Evolutionary conservation across 2,113 vertebrate species (phyloP).

Genomic region (Aphyosemion australe): DNA sequence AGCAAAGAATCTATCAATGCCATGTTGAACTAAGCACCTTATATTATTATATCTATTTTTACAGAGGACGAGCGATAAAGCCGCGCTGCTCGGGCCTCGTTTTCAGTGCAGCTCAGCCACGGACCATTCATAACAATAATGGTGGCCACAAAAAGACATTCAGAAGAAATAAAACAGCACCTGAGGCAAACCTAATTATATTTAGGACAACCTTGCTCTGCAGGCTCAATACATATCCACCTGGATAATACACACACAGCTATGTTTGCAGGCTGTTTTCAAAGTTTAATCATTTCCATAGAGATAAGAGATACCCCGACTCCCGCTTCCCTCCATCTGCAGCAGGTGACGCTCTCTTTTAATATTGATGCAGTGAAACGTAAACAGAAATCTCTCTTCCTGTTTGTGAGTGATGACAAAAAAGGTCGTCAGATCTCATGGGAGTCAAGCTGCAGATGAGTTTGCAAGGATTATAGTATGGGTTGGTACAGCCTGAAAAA

Average conservation of each 20-base stretch:
- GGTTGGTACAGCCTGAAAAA: not conserved
- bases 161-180: constrained; percentile 37
- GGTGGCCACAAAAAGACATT: constrained; percentile 18
- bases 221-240: constrained; percentile 32
- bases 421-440: constrained; percentile 43
- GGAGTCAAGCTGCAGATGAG: constrained; percentile 15
- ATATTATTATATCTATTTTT: constrained; percentile 41
- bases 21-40: constrained; percentile 53
- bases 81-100: constrained; percentile 22
- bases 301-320: constrained; percentile 39
- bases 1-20: constrained; percentile 58
- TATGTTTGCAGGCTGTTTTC: constrained; percentile 23
- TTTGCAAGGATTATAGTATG: constrained; percentile 3
- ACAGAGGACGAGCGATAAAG: constrained; percentile 17
- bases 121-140: constrained; percentile 42
- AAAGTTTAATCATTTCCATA: constrained; percentile 44
- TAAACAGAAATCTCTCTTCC: constrained; percentile 26
- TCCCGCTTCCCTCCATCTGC: not conserved
- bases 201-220: constrained; percentile 30
- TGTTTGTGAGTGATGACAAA: constrained; percentile 34
- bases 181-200: constrained; percentile 28
- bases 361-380: constrained; percentile 33
- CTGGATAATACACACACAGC: constrained; percentile 21
- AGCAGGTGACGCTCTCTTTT: constrained; percentile 28
- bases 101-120: constrained; percentile 36